These are phyloP conservation scores for Podarcis siculus DNA, from an alignment of 2,797 vertebrate genomes.

Conservation along the genomic window DNA sequence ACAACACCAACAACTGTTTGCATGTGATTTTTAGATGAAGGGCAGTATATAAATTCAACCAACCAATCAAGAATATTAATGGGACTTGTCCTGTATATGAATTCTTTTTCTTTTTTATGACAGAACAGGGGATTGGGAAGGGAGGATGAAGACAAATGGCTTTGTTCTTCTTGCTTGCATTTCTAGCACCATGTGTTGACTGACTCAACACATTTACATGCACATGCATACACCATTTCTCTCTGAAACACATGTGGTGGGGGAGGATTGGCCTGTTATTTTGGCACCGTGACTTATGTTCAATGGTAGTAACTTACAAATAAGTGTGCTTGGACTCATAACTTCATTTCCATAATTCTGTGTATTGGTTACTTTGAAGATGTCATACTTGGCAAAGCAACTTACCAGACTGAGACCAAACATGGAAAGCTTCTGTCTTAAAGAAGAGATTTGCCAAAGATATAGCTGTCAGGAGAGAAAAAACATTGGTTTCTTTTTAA, in stretches of 20 bases:
- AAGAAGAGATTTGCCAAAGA: constrained; percentile 21
- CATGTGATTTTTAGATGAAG: no score
- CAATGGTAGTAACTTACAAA: neutral
- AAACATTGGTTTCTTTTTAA: neutral
- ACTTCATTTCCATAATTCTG: constrained; percentile 7
- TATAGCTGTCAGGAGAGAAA: neutral
- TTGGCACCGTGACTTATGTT: neutral
- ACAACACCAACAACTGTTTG: no score
- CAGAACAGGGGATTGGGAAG: neutral
- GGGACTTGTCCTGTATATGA: neutral
- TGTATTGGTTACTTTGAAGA: constrained; percentile 53
- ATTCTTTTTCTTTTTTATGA: neutral
- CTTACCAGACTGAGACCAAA: constrained; percentile 52
- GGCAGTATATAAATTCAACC: no score
- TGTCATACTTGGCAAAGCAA: constrained; percentile 61
- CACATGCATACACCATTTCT: neutral
- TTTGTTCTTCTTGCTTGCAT: neutral
- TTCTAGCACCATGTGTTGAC: neutral
- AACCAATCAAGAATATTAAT: no score
- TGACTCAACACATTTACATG: neutral
- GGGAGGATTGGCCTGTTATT: neutral
- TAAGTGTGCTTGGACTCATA: neutral
- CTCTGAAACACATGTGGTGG: neutral
- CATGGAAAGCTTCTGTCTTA: constrained; percentile 47
- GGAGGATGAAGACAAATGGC: neutral